Evolutionary conservation across 2,113 vertebrate species (phyloP), one percentile per base, ranked within the genome.

Genomic region (Ophthalmolycus amberensis): DNA sequence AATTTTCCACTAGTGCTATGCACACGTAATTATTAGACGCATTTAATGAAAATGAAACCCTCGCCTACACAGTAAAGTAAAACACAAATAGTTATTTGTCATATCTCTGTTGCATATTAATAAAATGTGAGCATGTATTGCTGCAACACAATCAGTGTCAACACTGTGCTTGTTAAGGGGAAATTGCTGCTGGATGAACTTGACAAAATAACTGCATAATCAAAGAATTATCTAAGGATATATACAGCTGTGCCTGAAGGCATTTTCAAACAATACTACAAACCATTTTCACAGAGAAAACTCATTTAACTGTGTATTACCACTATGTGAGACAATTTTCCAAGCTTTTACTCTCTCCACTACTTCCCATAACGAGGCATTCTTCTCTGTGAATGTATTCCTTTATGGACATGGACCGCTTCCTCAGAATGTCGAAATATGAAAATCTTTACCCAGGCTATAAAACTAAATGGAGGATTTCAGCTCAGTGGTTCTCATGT

Each of bases 121-220:
- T 63, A 59, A 29, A 79, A 88, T 48, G 67, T 64, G 74, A 83
- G 75, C 20, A 34, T 1, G 3, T n/a, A 18, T 50, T 78, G 27
- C 62, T 40, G 38, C 34, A 83, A 75, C 63, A 75, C 37, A 75
- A 38, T 85, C 59, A 14, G 34, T 62, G 62, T 77, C 64, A 81
- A 56, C 69, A 32, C 25, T 25, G 25, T 25, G 25, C 25, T 25
- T 25, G 25, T 75, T 50, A 25, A 34, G 66, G n/a, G 44, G 56
- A 38, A 81, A 69, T 73, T 54, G 75, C 83, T 84, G 66, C 73
- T 72, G 78, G 83, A 56, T 72, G 44, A 82, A 79, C 42, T 74
- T 72, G 54, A 75, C 79, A 70, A 78, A 82, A 77, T 38, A 75
- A 59, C 16, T 74, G 68, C 37, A 72, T 38, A 60, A 69, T 6